phyloP scores from a whole-genome alignment of 2,797 vertebrate genomes.

The Harpagifer antarcticus region DNA sequence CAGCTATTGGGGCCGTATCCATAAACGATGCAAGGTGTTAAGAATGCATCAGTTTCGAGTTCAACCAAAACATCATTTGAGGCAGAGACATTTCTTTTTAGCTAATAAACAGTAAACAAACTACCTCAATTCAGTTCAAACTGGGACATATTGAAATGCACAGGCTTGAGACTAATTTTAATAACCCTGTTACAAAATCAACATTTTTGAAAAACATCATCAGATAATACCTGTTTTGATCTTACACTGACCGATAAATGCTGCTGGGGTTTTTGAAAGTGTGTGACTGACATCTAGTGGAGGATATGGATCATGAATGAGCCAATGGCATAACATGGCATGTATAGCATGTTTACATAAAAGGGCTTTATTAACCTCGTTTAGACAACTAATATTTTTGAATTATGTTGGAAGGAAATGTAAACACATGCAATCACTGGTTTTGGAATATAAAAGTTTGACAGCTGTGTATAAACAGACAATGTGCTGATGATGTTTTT shows the following conservation, averaged over 20 bases:
- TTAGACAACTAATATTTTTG: neutral
- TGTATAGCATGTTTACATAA: neutral
- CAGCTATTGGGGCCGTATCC: neutral
- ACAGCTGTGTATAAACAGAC: no score
- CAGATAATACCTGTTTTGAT: slow-evolving; percentile 12
- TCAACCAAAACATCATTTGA: slow-evolving; percentile 24
- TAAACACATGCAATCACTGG: neutral
- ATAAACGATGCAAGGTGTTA: slow-evolving; percentile 5
- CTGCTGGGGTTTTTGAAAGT: slow-evolving; percentile 23
- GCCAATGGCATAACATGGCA: neutral
- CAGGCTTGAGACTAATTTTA: slow-evolving; percentile 9
- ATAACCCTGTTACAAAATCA: neutral
- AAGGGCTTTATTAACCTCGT: neutral
- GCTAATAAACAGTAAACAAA: slow-evolving; percentile 14
- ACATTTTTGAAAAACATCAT: slow-evolving; percentile 16
- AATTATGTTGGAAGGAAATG: neutral
- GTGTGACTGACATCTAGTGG: slow-evolving; percentile 82
- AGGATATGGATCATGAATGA: neutral
- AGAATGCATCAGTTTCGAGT: neutral
- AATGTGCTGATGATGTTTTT: slow-evolving; percentile 2
- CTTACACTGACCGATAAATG: neutral
- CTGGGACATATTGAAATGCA: neutral
- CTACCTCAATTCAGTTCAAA: neutral
- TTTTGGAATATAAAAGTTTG: neutral
- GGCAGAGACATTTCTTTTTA: slow-evolving; percentile 9